Evolutionary conservation across 2,888 invertebrate species (phyloP).

Genomic region (Salpingus planirostris): DNA sequence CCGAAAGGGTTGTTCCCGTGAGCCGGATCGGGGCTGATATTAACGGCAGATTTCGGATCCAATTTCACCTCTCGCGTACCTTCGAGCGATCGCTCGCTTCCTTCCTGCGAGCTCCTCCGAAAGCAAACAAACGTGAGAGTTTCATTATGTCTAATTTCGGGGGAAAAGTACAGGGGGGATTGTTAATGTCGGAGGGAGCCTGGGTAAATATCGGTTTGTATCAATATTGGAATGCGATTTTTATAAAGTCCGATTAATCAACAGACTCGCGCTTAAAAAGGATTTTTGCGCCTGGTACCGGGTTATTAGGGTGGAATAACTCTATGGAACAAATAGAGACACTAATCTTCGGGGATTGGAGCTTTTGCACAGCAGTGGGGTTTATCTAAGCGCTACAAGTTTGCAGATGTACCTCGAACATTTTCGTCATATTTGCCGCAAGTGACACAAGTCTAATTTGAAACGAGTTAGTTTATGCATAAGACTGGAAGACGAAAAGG

Average conservation of each 20-base stretch:
- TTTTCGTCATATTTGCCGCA: conserved; percentile 11
- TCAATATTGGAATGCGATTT: conserved; percentile 9
- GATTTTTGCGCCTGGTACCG: too few species aligned
- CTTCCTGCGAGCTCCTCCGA: conserved; percentile 19
- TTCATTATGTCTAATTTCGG: conserved; percentile 27
- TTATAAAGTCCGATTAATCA: too few species aligned
- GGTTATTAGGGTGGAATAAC: too few species aligned
- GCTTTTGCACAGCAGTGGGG: too few species aligned
- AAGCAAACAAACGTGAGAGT: conserved; percentile 26
- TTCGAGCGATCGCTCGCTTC: conserved; percentile 29
- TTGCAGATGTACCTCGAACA: too few species aligned
- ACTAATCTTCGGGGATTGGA: too few species aligned
- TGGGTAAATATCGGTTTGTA: conserved; percentile 10
- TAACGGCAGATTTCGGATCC: conserved; percentile 5
- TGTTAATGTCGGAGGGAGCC: conserved; percentile 8
- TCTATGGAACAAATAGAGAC: too few species aligned
- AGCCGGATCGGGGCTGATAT: neutral
- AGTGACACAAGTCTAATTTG: conserved; percentile 16
- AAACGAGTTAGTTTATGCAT: conserved; percentile 19
- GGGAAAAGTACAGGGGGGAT: conserved; percentile 9
- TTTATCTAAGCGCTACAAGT: too few species aligned
- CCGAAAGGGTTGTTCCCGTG: too few species aligned
- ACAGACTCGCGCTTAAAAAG: too few species aligned
- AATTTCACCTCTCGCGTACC: conserved; percentile 19
- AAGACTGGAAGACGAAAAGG: conserved; percentile 23